phyloP scores from a whole-genome alignment of 2,113 vertebrate species.

The Cyprinodon variegatus region DNA sequence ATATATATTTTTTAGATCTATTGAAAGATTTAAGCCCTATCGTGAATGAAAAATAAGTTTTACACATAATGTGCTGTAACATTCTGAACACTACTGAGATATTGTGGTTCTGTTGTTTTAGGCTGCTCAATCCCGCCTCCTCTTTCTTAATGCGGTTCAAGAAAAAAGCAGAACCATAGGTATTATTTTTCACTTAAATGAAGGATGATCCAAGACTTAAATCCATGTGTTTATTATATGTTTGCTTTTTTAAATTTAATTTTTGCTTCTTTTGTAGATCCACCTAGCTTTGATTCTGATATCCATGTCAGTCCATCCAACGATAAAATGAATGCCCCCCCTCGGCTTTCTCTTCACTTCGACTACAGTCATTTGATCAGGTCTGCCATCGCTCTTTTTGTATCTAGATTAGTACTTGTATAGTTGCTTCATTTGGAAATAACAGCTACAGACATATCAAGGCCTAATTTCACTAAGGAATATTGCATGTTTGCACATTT shows the following conservation, averaged over 20 bases:
- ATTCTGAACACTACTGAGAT: background rate
- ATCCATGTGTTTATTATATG: background rate
- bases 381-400: conserved; percentile 24
- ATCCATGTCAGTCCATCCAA: conserved; percentile 15
- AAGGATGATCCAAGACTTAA: background rate
- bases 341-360: conserved; percentile 12
- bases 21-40: background rate
- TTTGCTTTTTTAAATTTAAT: background rate
- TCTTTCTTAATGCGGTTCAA: conserved; percentile 74
- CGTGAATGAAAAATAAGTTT: background rate
- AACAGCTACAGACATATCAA: background rate
- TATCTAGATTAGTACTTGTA: background rate
- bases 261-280: conserved; percentile 31
- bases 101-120: conserved; percentile 51
- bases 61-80: background rate
- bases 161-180: conserved; percentile 35
- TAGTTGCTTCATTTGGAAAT: background rate
- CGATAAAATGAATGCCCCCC: conserved; percentile 4
- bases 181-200: conserved; percentile 17
- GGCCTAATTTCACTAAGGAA: background rate
- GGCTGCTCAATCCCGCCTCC: conserved; percentile 82
- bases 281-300: conserved; percentile 10
- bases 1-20: background rate
- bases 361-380: conserved; percentile 68
- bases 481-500: background rate